Conservation (phyloP, 2,113 vertebrate genomes). For the Colinus virginianus region DNA sequence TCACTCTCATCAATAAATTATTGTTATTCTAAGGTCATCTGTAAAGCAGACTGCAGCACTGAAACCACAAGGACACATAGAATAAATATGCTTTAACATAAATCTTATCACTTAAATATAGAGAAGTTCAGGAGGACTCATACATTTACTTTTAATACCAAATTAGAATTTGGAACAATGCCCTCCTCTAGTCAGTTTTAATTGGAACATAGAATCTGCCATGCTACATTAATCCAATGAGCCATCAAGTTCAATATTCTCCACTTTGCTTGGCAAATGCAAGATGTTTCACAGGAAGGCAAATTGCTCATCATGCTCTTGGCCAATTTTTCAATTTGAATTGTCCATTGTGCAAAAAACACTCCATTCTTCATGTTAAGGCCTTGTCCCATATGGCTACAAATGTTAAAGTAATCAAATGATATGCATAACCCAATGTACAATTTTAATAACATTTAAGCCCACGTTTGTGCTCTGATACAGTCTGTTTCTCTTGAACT, state of each 20-base stretch:
- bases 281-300: conserved; percentile 41
- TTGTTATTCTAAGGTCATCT: conserved; percentile 35
- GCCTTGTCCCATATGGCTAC: conserved; percentile 9
- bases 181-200: conserved; percentile 23
- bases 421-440: not conserved
- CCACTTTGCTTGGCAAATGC: not conserved
- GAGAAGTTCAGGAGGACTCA: not conserved
- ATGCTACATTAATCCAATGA: conserved; percentile 37
- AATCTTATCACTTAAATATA: not conserved
- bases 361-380: conserved; percentile 43
- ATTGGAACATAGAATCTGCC: conserved; percentile 16
- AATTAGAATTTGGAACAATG: conserved; percentile 6
- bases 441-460: conserved; percentile 3
- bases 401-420: conserved; percentile 43
- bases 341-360: conserved; percentile 36
- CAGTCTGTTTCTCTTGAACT: conserved; percentile 17
- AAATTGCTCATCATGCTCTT: not conserved
- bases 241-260: conserved; percentile 8
- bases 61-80: conserved; percentile 26
- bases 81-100: not conserved
- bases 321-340: conserved; percentile 27
- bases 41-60: conserved; percentile 10
- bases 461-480: conserved; percentile 11
- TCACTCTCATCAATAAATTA: conserved; percentile 41
- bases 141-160: not conserved